Base-by-base conservation (phyloP, 1,140 invertebrate species). In the Cydia fagiglandana region DNA sequence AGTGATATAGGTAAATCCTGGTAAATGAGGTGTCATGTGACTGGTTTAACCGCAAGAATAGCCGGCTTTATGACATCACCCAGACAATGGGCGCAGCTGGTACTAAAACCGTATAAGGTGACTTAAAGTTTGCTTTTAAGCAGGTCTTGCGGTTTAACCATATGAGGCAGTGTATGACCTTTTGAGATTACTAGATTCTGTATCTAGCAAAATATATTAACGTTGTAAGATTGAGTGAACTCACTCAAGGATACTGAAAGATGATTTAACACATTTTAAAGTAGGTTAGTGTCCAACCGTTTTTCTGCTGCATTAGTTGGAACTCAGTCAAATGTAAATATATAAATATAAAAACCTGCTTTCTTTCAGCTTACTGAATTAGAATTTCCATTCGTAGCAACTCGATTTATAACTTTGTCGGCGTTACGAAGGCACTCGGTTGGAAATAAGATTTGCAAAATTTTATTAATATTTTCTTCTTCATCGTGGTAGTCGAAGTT, bases 11-110 rank as follows among this genome's bases (percentile, higher is more conserved):
- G 56, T 61, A 24, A 61, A 61, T 9, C 56, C 20, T 61, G 9
- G 15, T 61, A 24, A 61, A 24, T 61, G 20, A 61, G 56, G 20
- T 24, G 56, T 61, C 56, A 61, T 61, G 56, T 61, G 56, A 24
- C 56, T 24, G 56, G 17, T 61, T 61, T 24, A 61, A 61, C 56
- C 56, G 56, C 56, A 61, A 61, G 56, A 61, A 61, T 24, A 20
- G 56, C 17, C 56, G 53, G 53, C 53, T 56, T 56, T 61, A 24
- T 61, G 56, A 61, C 56, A 24, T 61, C 56, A 61, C 17, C 56
- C 9, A 24, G 56, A 61, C 56, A 61, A 61, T 61, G 20, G 56
- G 20, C 56, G 56, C 56, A 61, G 20, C 20, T 20, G 56, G 20
- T 20, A 24, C 56, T 61, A 61, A 61, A 61, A 61, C 56, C 56